Conservation (phyloP, 2,888 invertebrate species). For the Bembecia ichneumoniformis region DNA sequence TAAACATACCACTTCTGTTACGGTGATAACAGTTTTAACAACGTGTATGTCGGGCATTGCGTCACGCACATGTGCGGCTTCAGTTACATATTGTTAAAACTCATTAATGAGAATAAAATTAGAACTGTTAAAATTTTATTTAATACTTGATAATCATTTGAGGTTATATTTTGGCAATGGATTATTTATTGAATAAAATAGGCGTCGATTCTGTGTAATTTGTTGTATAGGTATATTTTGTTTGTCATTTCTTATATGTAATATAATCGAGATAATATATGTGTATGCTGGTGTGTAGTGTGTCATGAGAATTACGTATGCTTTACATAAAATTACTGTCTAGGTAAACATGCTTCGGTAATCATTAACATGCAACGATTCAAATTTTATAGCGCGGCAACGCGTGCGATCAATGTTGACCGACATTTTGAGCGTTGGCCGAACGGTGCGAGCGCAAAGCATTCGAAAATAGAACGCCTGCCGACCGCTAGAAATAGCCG, state of each 20-base stretch:
- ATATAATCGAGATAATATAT: not conserved
- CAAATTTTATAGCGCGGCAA: conserved; percentile 30
- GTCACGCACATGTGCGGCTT: conserved; percentile 6
- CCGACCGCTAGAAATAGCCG: conserved; percentile 51
- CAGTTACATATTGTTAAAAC: conserved; percentile 39
- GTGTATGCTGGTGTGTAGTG: conserved; percentile 21
- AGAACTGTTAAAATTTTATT: conserved; percentile 33
- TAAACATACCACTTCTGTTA: conserved; percentile 35
- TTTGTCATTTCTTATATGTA: not conserved
- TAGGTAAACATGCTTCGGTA: conserved; percentile 43
- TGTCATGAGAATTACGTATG: conserved; percentile 31
- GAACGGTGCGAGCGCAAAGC: conserved; percentile 61
- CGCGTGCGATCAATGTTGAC: conserved; percentile 42
- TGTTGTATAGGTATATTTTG: not conserved
- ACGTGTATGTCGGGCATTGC: conserved; percentile 9
- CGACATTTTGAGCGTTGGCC: conserved; percentile 51
- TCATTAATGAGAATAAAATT: conserved; percentile 30
- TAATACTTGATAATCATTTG: not conserved
- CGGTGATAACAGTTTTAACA: conserved; percentile 33
- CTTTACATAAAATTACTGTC: conserved; percentile 17
- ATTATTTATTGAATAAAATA: not conserved
- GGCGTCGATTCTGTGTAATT: not conserved
- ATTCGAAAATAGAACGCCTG: conserved; percentile 58
- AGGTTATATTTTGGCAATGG: not conserved
- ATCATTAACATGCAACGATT: conserved; percentile 39